Evolutionary conservation across 2,797 vertebrate species (phyloP).

Genomic region (Pelochelys cantorii): DNA sequence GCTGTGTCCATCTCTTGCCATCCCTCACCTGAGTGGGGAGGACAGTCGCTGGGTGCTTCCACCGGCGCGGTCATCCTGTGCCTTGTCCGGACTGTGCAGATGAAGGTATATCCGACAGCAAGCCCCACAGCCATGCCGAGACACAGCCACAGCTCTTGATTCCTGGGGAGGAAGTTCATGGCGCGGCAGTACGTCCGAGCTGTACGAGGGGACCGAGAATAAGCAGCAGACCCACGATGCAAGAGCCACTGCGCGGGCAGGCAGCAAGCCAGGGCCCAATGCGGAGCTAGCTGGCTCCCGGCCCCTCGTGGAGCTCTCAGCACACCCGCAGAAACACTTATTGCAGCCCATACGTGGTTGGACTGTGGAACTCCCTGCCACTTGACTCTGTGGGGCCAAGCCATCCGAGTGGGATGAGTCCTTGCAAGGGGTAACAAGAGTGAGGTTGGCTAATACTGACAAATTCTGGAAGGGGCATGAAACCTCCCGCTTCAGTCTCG

Average conservation of each 20-base stretch:
- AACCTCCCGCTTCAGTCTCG: too few relatives aligned
- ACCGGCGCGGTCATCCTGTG: background rate
- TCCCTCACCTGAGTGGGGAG: background rate
- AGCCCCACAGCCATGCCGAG: background rate
- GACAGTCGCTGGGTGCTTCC: rapidly evolving
- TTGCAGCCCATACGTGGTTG: background rate
- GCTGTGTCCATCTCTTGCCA: background rate
- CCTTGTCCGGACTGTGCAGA: background rate
- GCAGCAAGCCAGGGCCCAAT: background rate
- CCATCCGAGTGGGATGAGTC: too few relatives aligned
- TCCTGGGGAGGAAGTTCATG: background rate
- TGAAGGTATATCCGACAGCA: background rate
- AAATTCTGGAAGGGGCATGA: background rate
- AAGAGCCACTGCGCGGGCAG: too few relatives aligned
- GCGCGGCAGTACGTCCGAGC: background rate
- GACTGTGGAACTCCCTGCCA: background rate
- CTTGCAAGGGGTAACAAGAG: background rate
- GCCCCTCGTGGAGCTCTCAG: background rate
- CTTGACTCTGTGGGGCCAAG: too few relatives aligned
- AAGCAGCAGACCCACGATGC: background rate
- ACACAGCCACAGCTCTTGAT: background rate
- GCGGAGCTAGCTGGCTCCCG: background rate
- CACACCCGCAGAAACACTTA: background rate
- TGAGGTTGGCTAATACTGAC: background rate
- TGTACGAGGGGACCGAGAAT: background rate